Conservation (phyloP, 2,888 invertebrate genomes). For the Kryphioiulus occultus region DNA sequence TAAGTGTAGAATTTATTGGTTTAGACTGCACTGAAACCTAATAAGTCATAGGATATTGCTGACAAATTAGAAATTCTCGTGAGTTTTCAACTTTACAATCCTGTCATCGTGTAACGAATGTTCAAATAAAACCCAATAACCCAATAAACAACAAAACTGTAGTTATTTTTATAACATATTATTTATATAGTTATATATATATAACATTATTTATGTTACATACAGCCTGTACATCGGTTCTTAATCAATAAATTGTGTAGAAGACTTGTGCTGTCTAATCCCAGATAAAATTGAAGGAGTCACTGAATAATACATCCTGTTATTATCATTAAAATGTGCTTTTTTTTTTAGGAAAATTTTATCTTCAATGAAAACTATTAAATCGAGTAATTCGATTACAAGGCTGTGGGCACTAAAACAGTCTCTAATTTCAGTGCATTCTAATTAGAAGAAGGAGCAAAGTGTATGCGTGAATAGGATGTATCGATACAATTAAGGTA, state of each 20-base stretch:
- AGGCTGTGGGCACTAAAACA: not conserved
- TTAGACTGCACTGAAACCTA: not conserved
- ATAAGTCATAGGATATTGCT: not conserved
- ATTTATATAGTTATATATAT: too few species aligned
- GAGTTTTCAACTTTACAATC: not conserved
- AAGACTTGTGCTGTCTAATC: too few species aligned
- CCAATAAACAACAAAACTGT: not conserved
- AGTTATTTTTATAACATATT: not conserved
- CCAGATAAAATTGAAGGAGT: too few species aligned
- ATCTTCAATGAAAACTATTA: not conserved
- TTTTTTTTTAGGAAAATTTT: not conserved
- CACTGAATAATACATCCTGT: too few species aligned
- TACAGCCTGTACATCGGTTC: too few species aligned
- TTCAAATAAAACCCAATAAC: not conserved
- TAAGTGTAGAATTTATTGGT: not conserved
- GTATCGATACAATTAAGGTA: not conserved
- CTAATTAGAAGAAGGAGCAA: not conserved
- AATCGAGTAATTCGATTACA: not conserved
- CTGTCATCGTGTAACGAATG: not conserved
- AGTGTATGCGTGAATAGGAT: not conserved
- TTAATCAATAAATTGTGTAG: too few species aligned
- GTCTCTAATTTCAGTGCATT: not conserved
- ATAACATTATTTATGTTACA: too few species aligned
- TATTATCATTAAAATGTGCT: not conserved
- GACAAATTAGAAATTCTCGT: not conserved